A percentile compares a stretch with the other conserved stretches of the same genome.
phyloP scores from a whole-genome alignment of 2,888 invertebrate species.

The Thera obeliscata region DNA sequence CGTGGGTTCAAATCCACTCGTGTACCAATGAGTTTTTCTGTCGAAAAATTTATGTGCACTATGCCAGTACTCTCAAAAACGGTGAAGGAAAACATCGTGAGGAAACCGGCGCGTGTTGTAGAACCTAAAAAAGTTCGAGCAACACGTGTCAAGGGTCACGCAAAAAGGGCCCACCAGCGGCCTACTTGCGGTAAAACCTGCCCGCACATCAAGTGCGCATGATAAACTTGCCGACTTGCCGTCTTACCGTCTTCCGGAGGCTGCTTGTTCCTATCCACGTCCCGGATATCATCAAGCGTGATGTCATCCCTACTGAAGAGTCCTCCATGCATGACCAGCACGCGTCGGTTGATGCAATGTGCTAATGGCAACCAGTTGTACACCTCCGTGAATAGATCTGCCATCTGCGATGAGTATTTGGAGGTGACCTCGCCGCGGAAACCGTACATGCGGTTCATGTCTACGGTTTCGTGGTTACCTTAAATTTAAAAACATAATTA shows the following conservation, averaged over 20 bases:
- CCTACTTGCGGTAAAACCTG: too few relatives aligned
- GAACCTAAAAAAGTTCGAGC: too few relatives aligned
- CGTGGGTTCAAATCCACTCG: too few relatives aligned
- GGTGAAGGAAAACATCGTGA: too few relatives aligned
- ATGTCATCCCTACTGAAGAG: slow-evolving; percentile 97
- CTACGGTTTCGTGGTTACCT: slow-evolving; percentile 99
- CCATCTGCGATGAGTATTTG: slow-evolving; percentile 98
- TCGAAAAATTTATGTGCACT: too few relatives aligned
- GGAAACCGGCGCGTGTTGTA: too few relatives aligned
- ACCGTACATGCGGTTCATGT: slow-evolving; percentile 99
- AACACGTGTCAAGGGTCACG: too few relatives aligned
- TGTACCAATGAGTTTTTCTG: too few relatives aligned
- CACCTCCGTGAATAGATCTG: slow-evolving; percentile 98
- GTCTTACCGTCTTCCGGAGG: slow-evolving; percentile 95
- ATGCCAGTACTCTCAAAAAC: too few relatives aligned
- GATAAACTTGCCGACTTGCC: neutral
- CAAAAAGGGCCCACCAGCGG: too few relatives aligned
- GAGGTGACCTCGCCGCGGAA: slow-evolving; percentile 99
- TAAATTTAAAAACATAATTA: slow-evolving; percentile 36
- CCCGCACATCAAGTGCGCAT: too few relatives aligned
- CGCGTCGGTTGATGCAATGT: slow-evolving; percentile 94
- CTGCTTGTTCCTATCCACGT: slow-evolving; percentile 96
- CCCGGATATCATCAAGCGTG: slow-evolving; percentile 95
- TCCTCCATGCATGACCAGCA: slow-evolving; percentile 98
- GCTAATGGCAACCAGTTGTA: slow-evolving; percentile 99